These are phyloP conservation scores for Anomalospiza imberbis DNA, from an alignment of 2,797 vertebrate species.

Conservation along the genomic window DNA sequence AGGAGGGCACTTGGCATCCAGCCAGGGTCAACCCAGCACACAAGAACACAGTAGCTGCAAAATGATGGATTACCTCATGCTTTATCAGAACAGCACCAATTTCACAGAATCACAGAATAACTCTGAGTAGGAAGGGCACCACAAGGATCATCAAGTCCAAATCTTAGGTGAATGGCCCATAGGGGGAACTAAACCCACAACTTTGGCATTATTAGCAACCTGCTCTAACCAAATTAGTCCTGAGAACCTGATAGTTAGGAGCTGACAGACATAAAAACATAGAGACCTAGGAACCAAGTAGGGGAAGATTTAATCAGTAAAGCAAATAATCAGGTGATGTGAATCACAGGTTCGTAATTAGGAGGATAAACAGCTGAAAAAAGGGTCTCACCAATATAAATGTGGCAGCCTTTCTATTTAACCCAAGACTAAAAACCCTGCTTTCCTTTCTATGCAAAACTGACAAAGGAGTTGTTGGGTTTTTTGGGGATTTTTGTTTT, in stretches of 20 bases:
- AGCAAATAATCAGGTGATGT: slow-evolving; percentile 12
- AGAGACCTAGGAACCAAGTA: neutral
- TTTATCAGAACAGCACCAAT: neutral
- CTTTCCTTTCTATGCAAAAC: rapidly evolving
- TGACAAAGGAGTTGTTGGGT: rapidly evolving
- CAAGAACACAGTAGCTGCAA: neutral
- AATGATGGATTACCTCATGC: rapidly evolving
- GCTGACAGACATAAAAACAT: neutral
- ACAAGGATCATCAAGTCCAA: neutral
- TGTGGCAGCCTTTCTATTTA: neutral
- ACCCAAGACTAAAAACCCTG: rapidly evolving
- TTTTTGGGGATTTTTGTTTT: too few relatives aligned
- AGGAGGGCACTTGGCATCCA: neutral
- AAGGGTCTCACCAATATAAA: neutral
- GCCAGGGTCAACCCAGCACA: neutral
- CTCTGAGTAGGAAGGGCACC: neutral
- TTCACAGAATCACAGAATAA: neutral
- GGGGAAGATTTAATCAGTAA: neutral
- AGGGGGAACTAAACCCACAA: neutral
- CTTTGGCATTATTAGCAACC: neutral
- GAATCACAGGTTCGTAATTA: neutral
- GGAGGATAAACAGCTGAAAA: neutral
- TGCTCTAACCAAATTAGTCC: neutral
- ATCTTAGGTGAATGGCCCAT: neutral
- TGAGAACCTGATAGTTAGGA: neutral